Base-by-base conservation (phyloP, 2,888 invertebrate species). In the Spialia ferax region DNA sequence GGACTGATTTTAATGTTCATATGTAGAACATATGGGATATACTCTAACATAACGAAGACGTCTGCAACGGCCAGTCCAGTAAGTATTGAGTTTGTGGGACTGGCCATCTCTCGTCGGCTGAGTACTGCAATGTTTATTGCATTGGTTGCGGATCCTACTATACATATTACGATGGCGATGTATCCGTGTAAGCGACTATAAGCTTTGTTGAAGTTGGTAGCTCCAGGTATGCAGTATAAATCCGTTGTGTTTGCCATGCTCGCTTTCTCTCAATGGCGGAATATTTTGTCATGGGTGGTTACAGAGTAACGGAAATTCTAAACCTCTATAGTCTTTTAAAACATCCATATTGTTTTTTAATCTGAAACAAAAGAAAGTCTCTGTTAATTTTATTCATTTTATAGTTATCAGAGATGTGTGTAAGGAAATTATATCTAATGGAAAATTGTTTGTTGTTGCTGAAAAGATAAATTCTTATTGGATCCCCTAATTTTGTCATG, bases 41-140 rank as follows among this genome's bases (percentile, higher is more conserved):
- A 99, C 79, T 98, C 98, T 78, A 99, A 94, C 96, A 99, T 99
- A 15, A 99, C 98, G n/a, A 98, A 94, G 35, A 99, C 95, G 85
- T 99, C 99, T 15, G 99, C 98, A 8, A 98, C 96, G 0, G 99
- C 99, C 32, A 98, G 94, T 5, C 97, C 97, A 0, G 98, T 98
- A 48, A 99, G 95, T 69, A 99, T 98, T 62, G 97, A 96, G 90
- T 99, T 99, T 29, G 98, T 99, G 2, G 99, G 97, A 69, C 98
- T 97, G 71, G 95, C 94, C 98, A 99, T 99, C 86, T 98, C 98
- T 32, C 97, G 96, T 13, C 98, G 95, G 8, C 98, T 97, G 63
- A 99, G 94, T 11, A 99, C 98, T 48, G 97, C 96, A 71, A 99
- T 97, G 89, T 99, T 99, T 78, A 99, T 95, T n/a, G 97, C 95